Evolutionary conservation across 2,888 invertebrate species (phyloP), one percentile per base, ranked within the genome.

Genomic region (Celastrina argiolus): DNA sequence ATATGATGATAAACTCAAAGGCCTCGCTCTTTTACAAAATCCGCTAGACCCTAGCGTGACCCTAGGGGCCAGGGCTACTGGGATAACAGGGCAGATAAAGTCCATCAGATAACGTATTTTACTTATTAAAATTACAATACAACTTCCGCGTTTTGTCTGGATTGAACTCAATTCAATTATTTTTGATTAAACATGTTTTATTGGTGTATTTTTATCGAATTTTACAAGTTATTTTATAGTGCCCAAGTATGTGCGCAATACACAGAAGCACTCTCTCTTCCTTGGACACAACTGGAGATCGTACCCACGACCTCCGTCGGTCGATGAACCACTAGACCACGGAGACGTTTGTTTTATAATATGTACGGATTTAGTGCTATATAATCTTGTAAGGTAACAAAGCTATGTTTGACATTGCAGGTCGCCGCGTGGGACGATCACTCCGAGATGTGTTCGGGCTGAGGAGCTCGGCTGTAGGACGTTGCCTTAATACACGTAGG

Each of bases 341-440:
- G n/a, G n/a, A n/a, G n/a, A n/a, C n/a, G n/a, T n/a, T n/a, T n/a
- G n/a, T n/a, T n/a, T n/a, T 12, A 36, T 36, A 36, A 12, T 0
- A 36, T 45, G 10, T 45, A 7, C 2, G 42, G 3, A 10, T 18
- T 8, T 45, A 45, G 18, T 18, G 10, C 2, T 18, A 4, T 18
- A 10, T 18, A 45, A 18, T 3, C 3, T 18, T 45, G 8, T 45
- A 18, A n/a, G 3, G 18, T 45, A 18, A 45, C 8, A 8, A 18
- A n/a, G 6, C 18, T 45, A 8, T 45, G 45, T 22, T 45, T 45
- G 2, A 12, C 8, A 70, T 91, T 92, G 0, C 86, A 97, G 97
- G 95, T 96, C 56, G 93, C 94, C 45, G 96, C 96, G 45, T 97
- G 97, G 97, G 96, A 97, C 81, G 96, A 96, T 68, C 96, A 96